Conservation (phyloP, 2,797 vertebrate species). For the Ptychadena robeensis region DNA sequence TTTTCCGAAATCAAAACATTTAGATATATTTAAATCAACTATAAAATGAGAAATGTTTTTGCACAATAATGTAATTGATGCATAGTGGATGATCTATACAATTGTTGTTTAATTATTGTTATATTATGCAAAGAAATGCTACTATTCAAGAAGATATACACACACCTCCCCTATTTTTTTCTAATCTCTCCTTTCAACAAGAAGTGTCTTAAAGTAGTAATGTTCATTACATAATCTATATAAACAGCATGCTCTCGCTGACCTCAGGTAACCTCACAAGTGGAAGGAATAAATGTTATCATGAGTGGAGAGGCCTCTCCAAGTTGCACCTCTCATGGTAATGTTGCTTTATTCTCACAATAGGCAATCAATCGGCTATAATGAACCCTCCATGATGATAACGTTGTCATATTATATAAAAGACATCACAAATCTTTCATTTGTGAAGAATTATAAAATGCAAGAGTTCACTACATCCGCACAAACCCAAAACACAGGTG, state of each 20-base stretch:
- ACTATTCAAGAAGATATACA: not conserved
- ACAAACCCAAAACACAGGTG: not conserved
- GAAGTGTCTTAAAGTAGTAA: not conserved
- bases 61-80: too few relatives aligned
- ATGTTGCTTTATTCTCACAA: not conserved
- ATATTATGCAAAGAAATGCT: not conserved
- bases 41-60: not conserved
- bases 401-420: not conserved
- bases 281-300: not conserved
- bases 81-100: not conserved
- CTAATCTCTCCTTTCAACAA: not conserved
- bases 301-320: not conserved
- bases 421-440: not conserved
- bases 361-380: not conserved
- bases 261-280: slow-evolving; percentile 23
- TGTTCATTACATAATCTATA: not conserved
- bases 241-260: not conserved
- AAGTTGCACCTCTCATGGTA: not conserved
- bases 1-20: not conserved
- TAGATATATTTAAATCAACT: too few relatives aligned
- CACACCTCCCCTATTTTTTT: too few relatives aligned
- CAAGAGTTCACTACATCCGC: not conserved
- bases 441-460: not conserved
- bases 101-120: not conserved
- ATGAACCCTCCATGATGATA: not conserved